Evolutionary conservation across 2,113 vertebrate species (phyloP), one percentile per base, ranked within the genome.

Genomic region (Limanda limanda): DNA sequence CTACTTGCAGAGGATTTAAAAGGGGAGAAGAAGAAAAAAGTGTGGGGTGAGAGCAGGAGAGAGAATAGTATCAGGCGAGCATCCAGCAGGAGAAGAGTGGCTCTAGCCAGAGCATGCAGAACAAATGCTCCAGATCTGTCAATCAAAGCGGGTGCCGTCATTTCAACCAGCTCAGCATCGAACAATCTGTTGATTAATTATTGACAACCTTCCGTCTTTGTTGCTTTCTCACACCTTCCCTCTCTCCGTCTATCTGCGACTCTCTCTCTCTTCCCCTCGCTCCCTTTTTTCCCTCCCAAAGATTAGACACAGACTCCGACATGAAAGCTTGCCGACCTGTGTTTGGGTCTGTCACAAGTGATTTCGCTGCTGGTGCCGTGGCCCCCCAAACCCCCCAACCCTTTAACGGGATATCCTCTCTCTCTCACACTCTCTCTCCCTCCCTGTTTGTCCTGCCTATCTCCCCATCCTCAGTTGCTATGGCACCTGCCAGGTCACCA

Each of bases 61-160:
- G 68, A 64, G 7, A 66, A 74, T 45, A 70, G 45, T 64, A 40
- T 25, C 2, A 21, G 37, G 61, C 63, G 71, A 68, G 71, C 60
- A 83, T 64, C 70, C 70, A 58, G 60, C 40, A 60, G 65, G 12
- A 51, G 45, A 57, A 64, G 76, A 60, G 67, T 72, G 80, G 79
- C 63, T 67, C 82, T 78, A 86, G 73, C 71, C 72, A 66, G 10
- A 62, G 79, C 71, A 73, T 72, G 76, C 76, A 88, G 83, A 91
- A 92, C 90, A 92, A 94, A 91, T 83, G 92, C 84, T 91, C 92
- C 79, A 87, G 75, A 94, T 93, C 82, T 91, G 92, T 92, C 93
- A 91, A 79, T 95, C 93, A 93, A 84, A 91, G 85, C 77, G 82
- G 82, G 81, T 51, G 47, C 81, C 76, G 88, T 88, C 88, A 80